Percentiles rank a stretch among this genome's conserved stretches.
Evolutionary conservation across 2,113 vertebrate species (phyloP).

Genomic region (Pseudorectes ferrugineus): DNA sequence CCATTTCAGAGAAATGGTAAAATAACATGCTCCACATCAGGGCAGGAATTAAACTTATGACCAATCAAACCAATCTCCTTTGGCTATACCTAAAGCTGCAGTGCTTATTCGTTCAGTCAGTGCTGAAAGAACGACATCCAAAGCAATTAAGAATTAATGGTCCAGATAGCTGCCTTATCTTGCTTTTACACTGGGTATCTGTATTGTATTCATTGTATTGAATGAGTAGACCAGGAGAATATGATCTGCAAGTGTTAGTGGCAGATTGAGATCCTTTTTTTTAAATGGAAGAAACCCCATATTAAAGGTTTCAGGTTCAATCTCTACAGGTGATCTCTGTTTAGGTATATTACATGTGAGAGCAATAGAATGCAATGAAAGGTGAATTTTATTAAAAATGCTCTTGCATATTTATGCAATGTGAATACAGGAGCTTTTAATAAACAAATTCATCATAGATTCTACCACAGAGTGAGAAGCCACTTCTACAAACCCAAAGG

Average conservation of each 20-base stretch:
- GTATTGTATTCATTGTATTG: neutral
- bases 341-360: neutral
- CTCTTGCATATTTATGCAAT: neutral
- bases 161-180: neutral
- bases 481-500: neutral
- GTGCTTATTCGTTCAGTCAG: neutral
- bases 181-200: neutral
- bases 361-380: neutral
- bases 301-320: slow-evolving; percentile 6
- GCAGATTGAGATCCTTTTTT: neutral
- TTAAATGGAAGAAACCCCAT: neutral
- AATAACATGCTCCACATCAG: neutral
- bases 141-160: slow-evolving; percentile 30
- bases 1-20: neutral
- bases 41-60: neutral
- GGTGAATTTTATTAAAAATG: slow-evolving; percentile 16
- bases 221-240: neutral
- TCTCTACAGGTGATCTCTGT: slow-evolving; percentile 1
- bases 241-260: neutral
- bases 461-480: neutral
- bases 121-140: neutral
- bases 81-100: neutral
- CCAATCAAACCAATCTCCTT: neutral
- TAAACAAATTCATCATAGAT: neutral
- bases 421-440: neutral